A percentile compares a stretch with the other conserved stretches of the same genome.
phyloP scores from a whole-genome alignment of 2,888 invertebrate genomes.

The Tenthredo livida region DNA sequence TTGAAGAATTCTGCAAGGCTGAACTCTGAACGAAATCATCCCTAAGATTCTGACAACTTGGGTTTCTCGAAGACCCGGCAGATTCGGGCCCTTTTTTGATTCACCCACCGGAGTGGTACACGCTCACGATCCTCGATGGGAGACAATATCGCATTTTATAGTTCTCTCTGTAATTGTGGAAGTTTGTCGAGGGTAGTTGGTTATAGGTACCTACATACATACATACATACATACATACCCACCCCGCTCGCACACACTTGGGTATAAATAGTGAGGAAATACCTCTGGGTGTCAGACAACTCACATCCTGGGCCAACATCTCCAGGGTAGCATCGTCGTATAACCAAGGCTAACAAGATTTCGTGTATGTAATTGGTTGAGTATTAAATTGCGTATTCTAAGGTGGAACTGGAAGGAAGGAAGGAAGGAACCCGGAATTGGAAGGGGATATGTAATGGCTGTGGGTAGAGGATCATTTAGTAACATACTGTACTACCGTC shows the following conservation, averaged over 20 bases:
- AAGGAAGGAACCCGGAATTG: conserved; percentile 58
- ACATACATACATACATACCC: not conserved
- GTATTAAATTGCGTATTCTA: conserved; percentile 78
- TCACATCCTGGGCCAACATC: conserved; percentile 59
- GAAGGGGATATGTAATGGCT: conserved; percentile 71
- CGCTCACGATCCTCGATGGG: not conserved
- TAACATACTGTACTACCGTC: conserved; percentile 72
- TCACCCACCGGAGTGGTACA: not conserved
- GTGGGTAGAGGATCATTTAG: conserved; percentile 75
- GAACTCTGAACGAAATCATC: too few relatives aligned
- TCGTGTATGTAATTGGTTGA: conserved; percentile 78
- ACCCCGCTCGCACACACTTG: not conserved
- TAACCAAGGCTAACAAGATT: conserved; percentile 78
- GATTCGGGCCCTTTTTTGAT: not conserved
- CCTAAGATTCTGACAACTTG: too few relatives aligned
- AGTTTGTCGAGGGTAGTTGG: conserved; percentile 66
- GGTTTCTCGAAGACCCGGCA: not conserved
- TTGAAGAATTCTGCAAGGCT: not conserved
- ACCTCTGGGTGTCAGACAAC: conserved; percentile 73
- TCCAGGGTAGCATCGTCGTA: conserved; percentile 64
- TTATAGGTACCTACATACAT: not conserved
- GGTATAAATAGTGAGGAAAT: conserved; percentile 64
- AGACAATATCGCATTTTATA: conserved; percentile 77
- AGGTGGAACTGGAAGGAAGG: conserved; percentile 53
- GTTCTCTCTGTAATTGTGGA: conserved; percentile 77